Evolutionary conservation across 2,113 vertebrate species (phyloP).

Genomic region (Mesitornis unicolor): DNA sequence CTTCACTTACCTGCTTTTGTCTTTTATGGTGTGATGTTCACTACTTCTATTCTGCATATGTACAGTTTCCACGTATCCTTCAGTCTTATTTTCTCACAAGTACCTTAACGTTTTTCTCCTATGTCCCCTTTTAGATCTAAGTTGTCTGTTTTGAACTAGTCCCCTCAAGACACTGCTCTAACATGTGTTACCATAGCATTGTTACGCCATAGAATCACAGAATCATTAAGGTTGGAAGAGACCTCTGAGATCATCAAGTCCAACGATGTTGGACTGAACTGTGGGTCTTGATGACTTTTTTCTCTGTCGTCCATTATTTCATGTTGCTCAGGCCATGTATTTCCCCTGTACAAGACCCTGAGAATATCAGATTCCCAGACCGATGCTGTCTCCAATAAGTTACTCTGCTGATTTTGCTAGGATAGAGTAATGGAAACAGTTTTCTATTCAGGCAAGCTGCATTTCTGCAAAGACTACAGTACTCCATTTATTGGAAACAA

Average conservation of each 20-base stretch:
- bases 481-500: too few species aligned
- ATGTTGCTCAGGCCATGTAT: background rate
- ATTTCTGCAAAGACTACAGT: too few species aligned
- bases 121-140: background rate
- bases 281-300: background rate
- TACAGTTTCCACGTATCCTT: background rate
- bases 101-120: background rate
- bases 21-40: background rate
- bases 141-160: background rate
- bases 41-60: background rate
- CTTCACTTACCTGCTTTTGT: background rate
- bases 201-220: too few species aligned
- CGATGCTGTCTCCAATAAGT: background rate
- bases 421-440: too few species aligned
- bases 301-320: background rate
- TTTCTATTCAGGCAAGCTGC: too few species aligned
- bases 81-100: background rate
- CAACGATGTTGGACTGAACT: background rate
- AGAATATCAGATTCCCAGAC: background rate
- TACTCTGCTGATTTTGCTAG: too few species aligned
- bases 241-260: too few species aligned
- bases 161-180: background rate
- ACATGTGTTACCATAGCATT: background rate
- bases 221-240: too few species aligned
- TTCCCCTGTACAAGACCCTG: background rate